These are phyloP conservation scores for Drosophila cognata DNA, from an alignment of 2,888 invertebrate genomes.

Conservation along the genomic window DNA sequence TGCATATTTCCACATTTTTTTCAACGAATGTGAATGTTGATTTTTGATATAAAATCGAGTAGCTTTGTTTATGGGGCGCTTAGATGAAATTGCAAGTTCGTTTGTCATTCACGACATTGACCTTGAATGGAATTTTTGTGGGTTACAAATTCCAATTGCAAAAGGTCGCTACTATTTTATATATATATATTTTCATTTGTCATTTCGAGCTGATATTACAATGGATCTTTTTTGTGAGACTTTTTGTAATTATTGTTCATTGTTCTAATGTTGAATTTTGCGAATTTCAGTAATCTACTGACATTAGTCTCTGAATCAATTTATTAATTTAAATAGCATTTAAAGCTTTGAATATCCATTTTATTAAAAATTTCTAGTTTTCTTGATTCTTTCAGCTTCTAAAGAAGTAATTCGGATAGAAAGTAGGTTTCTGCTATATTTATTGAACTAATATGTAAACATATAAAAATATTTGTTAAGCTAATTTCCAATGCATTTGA, in stretches of 20 bases:
- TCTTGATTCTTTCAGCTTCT: not conserved
- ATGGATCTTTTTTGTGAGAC: not conserved
- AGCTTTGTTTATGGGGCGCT: slow-evolving; percentile 50
- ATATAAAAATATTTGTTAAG: not conserved
- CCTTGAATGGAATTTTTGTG: slow-evolving; percentile 63
- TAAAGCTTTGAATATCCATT: accelerated
- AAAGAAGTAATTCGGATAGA: not conserved
- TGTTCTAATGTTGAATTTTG: not conserved
- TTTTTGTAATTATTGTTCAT: not conserved
- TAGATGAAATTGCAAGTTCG: slow-evolving; percentile 56
- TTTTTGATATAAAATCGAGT: slow-evolving; percentile 30
- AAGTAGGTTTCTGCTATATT: not conserved
- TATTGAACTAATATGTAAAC: not conserved
- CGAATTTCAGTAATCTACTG: not conserved
- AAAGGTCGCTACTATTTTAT: slow-evolving; percentile 3
- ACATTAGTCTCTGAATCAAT: not conserved
- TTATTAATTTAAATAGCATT: not conserved
- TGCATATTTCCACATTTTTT: slow-evolving; percentile 40
- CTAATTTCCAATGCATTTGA: not conserved
- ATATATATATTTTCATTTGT: not conserved
- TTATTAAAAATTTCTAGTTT: not conserved
- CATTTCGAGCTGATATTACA: not conserved
- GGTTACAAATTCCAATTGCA: slow-evolving; percentile 37
- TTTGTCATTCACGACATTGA: slow-evolving; percentile 54
- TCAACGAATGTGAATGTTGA: slow-evolving; percentile 42